Percentiles rank a stretch among this genome's conserved stretches.
These are phyloP conservation scores for Calonectris borealis DNA, from an alignment of 2,113 vertebrate species.

Conservation along the genomic window DNA sequence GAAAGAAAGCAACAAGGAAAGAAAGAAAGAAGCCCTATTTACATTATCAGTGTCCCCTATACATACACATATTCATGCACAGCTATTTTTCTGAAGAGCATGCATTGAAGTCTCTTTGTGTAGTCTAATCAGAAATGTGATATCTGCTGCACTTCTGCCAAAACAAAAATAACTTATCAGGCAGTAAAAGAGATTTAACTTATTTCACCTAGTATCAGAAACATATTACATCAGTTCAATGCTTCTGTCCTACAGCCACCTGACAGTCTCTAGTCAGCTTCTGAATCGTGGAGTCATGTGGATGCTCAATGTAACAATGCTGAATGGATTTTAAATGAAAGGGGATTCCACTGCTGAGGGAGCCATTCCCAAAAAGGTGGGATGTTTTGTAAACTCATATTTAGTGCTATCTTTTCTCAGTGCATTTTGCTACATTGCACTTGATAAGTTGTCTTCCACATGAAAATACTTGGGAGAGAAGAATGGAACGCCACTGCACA, in stretches of 20 bases:
- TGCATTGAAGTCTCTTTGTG: neutral
- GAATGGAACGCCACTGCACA: neutral
- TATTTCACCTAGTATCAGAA: neutral
- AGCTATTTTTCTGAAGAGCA: neutral
- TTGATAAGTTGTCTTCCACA: neutral
- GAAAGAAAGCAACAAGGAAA: too few relatives aligned
- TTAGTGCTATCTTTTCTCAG: neutral
- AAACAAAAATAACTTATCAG: neutral
- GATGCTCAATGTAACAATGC: neutral
- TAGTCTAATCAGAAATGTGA: neutral
- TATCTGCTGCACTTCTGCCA: neutral
- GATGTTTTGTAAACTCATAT: neutral
- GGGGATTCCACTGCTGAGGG: neutral
- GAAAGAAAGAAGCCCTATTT: neutral
- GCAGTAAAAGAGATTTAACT: neutral
- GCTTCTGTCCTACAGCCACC: neutral
- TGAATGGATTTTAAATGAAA: neutral
- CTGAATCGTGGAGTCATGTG: neutral
- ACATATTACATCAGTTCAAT: neutral
- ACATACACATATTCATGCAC: neutral
- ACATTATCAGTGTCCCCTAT: neutral
- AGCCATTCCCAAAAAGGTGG: neutral
- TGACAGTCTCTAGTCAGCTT: neutral
- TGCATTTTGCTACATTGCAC: neutral
- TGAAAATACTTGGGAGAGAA: neutral